Percentiles rank a stretch among this genome's conserved stretches.
Conservation (phyloP, 2,113 vertebrate genomes). For the Bothrops jararaca region DNA sequence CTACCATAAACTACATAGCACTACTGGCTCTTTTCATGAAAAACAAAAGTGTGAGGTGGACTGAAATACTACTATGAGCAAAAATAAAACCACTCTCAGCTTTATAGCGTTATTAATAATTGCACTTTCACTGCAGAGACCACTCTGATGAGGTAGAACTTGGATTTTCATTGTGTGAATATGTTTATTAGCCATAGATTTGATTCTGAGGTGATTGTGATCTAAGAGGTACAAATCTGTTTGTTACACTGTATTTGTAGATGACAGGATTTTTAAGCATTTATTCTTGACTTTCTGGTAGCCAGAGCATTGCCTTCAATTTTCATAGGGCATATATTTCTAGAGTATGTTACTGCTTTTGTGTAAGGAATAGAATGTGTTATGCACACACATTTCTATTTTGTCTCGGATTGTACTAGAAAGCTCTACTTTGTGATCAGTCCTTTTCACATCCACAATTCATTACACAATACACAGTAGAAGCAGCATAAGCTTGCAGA, state of each 20-base stretch:
- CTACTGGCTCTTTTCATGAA: background rate
- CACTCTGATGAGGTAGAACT: rapidly evolving
- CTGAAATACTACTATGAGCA: background rate
- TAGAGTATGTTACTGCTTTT: background rate
- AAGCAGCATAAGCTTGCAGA: background rate
- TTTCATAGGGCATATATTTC: background rate
- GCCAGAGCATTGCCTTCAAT: background rate
- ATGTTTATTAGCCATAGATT: background rate
- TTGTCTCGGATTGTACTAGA: background rate
- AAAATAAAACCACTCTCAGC: background rate
- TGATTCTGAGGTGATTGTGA: background rate
- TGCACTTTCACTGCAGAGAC: background rate
- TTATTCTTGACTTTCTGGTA: background rate
- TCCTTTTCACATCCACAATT: background rate
- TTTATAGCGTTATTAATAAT: background rate
- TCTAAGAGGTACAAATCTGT: background rate
- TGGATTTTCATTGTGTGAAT: background rate
- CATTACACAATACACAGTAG: background rate
- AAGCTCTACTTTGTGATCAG: background rate
- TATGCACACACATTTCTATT: background rate
- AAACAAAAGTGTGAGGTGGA: background rate
- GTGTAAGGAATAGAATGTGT: background rate
- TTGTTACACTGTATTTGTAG: background rate
- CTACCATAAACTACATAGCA: background rate
- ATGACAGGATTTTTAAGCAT: background rate